Evolutionary conservation across 2,113 vertebrate species (phyloP), one percentile per base, ranked within the genome.

Genomic region (Eupsittula cactorum): DNA sequence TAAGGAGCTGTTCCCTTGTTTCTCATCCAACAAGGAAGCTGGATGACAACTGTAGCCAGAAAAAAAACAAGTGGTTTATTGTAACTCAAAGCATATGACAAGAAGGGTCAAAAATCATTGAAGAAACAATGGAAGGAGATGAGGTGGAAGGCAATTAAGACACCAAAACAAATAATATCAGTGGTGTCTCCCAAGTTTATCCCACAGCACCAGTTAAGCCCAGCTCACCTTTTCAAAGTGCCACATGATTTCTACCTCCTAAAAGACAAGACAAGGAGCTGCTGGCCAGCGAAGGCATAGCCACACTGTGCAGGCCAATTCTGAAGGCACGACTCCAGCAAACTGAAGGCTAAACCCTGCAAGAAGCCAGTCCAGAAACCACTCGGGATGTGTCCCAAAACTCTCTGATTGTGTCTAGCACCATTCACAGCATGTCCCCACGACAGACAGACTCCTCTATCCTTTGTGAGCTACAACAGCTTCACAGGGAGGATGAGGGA

Each of bases 21-120:
- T 74, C 69, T 82, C 35, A 87, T 92, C 77, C 90, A 87, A 44
- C 35, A 70, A 76, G 77, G 77, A 92, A 92, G 77, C 70, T 87
- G 63, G 70, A 57, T 76, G 77, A 87, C 3, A 35, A 82, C 55
- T 0, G 1, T 4, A 81, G 50, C 42, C 90, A 80, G 77, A 82
- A 90, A 29, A 83, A 33, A 95, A 96, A 91, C 39, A 90, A 93
- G 63, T 24, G 62, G 37, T 46, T 90, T 57, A 85, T 49, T 95
- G 63, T 76, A 88, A 92, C n/a, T 64, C 23, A 28, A 53, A 80
- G 53, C 53, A 41, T 20, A 73, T 37, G 53, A 91, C 70, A 79
- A 87, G 85, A 85, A 82, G 62, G 84, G 90, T 90, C 89, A 94
- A 69, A 80, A 88, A 62, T 50, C 67, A 77, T 50, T 9, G 94